Evolutionary conservation across 2,113 vertebrate species (phyloP), one percentile per base, ranked within the genome.

Genomic region (Trogon melanurus): DNA sequence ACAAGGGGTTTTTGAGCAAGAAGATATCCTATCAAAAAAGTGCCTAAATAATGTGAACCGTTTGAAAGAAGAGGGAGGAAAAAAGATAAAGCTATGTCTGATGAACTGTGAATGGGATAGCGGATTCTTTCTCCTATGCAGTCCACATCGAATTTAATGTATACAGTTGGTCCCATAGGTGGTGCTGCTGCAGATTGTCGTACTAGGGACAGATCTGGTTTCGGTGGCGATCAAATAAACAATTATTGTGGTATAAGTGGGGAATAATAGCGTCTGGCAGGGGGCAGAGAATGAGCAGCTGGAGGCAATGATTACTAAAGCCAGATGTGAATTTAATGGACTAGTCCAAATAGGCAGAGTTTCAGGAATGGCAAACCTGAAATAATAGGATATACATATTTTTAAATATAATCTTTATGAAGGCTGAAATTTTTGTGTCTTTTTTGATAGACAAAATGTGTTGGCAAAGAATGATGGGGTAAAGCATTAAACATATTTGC

Each of bases 291-390:
- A 78, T 73, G 86, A 95, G 89, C 92, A 96, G 92, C 95, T 97
- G 94, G 86, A 92, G 65, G 72, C 80, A 93, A 9, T 96, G 86
- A 96, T 97, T 96, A 48, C 89, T 84, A 56, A 90, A 95, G 73
- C 48, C 38, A 81, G 69, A 93, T 92, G 83, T 89, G 57, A 91
- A 67, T 89, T 74, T 84, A 93, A 95, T 95, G 69, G 23, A 64
- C 79, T 88, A 71, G 32, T 83, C 75, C 51, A 67, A 91, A 78
- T 56, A 91, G 57, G 10, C 64, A 47, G 62, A 62, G 29, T 75
- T 79, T 75, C 54, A 89, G 62, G 32, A 89, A 53, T 2, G 5
- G 27, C 56, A 91, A 83, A 74, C 69, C 38, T 64, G 34, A 88
- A 74, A 83, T 34, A 22, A 85, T 83, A 71, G 50, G 29, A 36